These are phyloP conservation scores for Lasioglossum calceatum DNA, from an alignment of 2,888 invertebrate species.

Conservation along the genomic window DNA sequence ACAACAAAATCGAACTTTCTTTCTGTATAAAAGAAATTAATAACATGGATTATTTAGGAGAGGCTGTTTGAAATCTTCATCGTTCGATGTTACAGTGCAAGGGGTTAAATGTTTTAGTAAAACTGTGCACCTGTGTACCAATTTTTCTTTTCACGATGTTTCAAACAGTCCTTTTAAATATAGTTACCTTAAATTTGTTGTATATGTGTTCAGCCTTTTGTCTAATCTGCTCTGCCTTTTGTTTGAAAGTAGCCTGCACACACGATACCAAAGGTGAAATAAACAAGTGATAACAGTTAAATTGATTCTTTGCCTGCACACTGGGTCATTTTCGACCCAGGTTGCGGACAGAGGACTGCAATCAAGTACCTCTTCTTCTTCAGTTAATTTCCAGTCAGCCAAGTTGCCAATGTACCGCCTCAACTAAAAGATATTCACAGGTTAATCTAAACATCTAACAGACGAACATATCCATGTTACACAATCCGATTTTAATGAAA, in stretches of 20 bases:
- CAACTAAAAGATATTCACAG: conserved; percentile 83
- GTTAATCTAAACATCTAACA: conserved; percentile 18
- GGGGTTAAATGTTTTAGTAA: not conserved
- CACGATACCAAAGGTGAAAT: not conserved
- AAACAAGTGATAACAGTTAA: not conserved
- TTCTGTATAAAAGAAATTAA: no score
- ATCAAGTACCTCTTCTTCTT: conserved; percentile 86
- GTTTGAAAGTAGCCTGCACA: conserved; percentile 86
- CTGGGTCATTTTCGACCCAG: not conserved
- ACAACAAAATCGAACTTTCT: no score
- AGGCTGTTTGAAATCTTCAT: no score
- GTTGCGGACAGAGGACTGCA: not conserved
- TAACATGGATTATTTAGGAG: no score
- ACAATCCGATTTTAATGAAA: not conserved
- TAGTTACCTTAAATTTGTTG: conserved; percentile 86
- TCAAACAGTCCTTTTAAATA: not conserved
- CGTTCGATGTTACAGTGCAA: not conserved
- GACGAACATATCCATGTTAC: not conserved
- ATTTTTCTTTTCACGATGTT: not conserved
- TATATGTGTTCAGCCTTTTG: conserved; percentile 88
- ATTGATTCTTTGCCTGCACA: not conserved
- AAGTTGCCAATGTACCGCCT: conserved; percentile 92
- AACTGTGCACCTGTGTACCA: not conserved
- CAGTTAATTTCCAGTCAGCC: conserved; percentile 89
- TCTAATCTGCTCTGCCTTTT: conserved; percentile 89